Conservation (phyloP, 1,140 invertebrate genomes). For the Penaeus chinensis region DNA sequence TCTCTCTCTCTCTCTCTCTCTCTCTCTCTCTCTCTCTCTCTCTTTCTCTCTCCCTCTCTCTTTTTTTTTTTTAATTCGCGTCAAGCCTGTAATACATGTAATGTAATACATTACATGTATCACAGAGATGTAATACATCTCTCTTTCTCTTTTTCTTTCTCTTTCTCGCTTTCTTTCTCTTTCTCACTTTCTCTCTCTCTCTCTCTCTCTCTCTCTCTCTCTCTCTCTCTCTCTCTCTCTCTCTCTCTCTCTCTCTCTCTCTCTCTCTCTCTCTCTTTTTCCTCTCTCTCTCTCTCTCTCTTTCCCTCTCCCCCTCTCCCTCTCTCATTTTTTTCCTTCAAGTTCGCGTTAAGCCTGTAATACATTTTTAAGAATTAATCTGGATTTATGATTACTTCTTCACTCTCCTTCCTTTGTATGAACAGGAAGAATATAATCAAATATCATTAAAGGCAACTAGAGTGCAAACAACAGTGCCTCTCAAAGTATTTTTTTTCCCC, state of each 20-base stretch:
- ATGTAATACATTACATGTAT: background rate
- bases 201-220: constrained; percentile 20
- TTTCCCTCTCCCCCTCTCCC: background rate
- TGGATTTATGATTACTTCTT: too few species aligned
- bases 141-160: background rate
- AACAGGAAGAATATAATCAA: too few species aligned
- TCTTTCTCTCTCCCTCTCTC: background rate
- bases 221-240: background rate
- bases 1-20: background rate
- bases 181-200: constrained; percentile 4
- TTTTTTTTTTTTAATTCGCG: too few species aligned
- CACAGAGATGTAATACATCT: background rate
- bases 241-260: background rate
- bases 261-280: background rate
- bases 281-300: background rate
- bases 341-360: too few species aligned
- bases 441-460: too few species aligned
- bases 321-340: too few species aligned
- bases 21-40: background rate
- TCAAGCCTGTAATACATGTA: too few species aligned
- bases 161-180: background rate
- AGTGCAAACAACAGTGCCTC: too few species aligned
- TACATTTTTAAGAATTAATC: too few species aligned
- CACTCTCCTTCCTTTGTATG: too few species aligned
- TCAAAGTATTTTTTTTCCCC: too few species aligned